phyloP scores from a whole-genome alignment of 2,113 vertebrate genomes.

The Nesoenas mayeri region DNA sequence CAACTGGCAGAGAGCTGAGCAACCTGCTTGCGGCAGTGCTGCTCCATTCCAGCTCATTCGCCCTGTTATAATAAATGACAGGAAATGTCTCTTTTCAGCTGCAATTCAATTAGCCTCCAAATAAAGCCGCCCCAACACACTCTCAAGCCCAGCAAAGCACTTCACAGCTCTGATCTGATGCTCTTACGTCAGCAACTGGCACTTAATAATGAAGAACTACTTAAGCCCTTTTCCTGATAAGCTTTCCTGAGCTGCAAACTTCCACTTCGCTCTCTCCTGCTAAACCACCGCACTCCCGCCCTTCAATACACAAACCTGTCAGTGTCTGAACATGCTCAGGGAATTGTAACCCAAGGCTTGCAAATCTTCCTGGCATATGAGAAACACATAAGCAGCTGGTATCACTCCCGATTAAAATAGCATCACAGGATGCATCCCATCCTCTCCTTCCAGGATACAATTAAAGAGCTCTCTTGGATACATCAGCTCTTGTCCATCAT shows the following conservation, averaged over 20 bases:
- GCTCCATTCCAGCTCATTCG: neutral
- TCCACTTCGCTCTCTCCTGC: neutral
- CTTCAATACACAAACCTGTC: neutral
- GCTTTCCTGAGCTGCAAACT: neutral
- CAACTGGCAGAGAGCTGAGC: neutral
- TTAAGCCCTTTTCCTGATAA: neutral
- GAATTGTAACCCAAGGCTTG: neutral
- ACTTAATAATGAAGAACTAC: neutral
- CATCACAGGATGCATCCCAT: neutral
- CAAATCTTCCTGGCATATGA: neutral
- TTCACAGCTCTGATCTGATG: neutral
- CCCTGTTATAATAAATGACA: neutral
- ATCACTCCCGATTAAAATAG: neutral
- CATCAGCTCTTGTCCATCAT: neutral
- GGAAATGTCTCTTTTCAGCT: conserved; percentile 30
- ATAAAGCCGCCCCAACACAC: conserved; percentile 1
- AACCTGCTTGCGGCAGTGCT: neutral
- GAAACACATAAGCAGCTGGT: neutral
- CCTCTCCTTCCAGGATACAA: neutral
- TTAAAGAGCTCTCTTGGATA: neutral
- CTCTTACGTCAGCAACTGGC: neutral
- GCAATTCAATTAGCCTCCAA: conserved; percentile 4
- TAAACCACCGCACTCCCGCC: neutral
- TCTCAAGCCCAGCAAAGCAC: neutral
- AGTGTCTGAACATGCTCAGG: neutral